Base-by-base conservation (phyloP, 2,113 vertebrate species). In the Clarias magur region DNA sequence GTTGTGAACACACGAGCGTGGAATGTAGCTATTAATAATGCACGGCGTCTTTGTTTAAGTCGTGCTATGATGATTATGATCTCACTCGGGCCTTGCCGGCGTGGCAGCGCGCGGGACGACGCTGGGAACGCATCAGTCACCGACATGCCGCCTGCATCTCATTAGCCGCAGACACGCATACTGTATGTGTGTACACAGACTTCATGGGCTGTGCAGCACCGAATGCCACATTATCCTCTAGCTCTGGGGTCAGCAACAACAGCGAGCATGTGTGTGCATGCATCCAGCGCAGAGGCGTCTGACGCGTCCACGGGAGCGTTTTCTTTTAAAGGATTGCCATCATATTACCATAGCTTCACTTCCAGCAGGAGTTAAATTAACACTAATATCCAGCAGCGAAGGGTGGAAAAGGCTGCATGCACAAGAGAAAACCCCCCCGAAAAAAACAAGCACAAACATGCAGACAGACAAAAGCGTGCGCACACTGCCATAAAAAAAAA, bases 11-110 rank as follows among this genome's bases (percentile, higher is more conserved):
- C 54, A 65, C 38, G 17, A 19, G 82, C 27, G 34, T 53, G 70
- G 89, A 87, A 88, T 85, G 87, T 75, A 42, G 5, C 30, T 78
- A 88, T 90, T 84, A 90, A 90, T 88, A 88, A 90, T 87, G 79
- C 85, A 90, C 21, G 19, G 23, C 30, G 68, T 65, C 48, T 87
- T 88, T 87, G 85, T 88, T 88, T 79, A 87, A 83, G 84, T 56
- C 53, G 72, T 34, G n/a, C 68, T 17, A 42, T 42, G 59, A 85
- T 90, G 84, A 42, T 42, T 53, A 85, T 90, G 84, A 82, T 90
- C 65, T 67, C 27, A 67, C 42, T 78, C 8, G 42, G 17, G 21
- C 56, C 56, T 9, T 87, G 80, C 80, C 23, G 19, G 56, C 86
- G 68, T 87, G 80, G 80, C 86, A 82, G 63, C 25, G 62, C 1